A percentile compares a stretch with the other conserved stretches of the same genome.
phyloP scores from a whole-genome alignment of 2,113 vertebrate species.

The Anarhynchus alexandrinus region DNA sequence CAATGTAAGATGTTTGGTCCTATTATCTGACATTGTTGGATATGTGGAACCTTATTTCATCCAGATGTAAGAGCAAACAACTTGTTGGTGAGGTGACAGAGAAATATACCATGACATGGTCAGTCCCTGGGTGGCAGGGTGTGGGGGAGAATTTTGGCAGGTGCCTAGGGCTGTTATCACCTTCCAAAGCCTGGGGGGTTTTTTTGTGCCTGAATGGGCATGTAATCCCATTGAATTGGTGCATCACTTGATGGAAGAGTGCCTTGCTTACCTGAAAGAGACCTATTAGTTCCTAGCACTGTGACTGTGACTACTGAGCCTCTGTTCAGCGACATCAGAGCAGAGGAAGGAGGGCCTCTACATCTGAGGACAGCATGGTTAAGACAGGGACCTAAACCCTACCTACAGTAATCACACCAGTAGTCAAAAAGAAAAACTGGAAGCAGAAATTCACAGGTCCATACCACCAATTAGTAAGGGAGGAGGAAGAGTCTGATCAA shows the following conservation, averaged over 20 bases:
- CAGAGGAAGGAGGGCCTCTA: background rate
- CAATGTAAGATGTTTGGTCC: background rate
- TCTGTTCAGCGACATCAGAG: background rate
- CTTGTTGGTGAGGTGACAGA: background rate
- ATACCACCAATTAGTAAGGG: background rate
- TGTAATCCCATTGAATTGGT: background rate
- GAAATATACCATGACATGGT: background rate
- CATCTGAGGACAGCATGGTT: background rate
- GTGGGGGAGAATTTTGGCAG: background rate
- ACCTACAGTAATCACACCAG: background rate
- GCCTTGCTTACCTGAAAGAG: background rate
- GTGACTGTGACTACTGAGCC: background rate
- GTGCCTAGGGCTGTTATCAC: background rate
- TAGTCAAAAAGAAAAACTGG: background rate
- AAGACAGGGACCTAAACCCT: background rate
- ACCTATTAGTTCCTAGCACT: background rate
- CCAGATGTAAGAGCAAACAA: background rate
- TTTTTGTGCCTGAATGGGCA: background rate
- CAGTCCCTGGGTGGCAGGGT: background rate
- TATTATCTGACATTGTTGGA: background rate
- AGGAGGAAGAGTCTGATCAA: background rate
- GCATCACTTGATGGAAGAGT: background rate
- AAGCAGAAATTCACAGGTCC: background rate
- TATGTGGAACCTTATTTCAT: background rate
- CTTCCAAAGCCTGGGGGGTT: background rate